Percentiles rank a stretch among this genome's conserved stretches.
These are phyloP conservation scores for Aythya baeri DNA, from an alignment of 2,113 vertebrate species.

Conservation along the genomic window DNA sequence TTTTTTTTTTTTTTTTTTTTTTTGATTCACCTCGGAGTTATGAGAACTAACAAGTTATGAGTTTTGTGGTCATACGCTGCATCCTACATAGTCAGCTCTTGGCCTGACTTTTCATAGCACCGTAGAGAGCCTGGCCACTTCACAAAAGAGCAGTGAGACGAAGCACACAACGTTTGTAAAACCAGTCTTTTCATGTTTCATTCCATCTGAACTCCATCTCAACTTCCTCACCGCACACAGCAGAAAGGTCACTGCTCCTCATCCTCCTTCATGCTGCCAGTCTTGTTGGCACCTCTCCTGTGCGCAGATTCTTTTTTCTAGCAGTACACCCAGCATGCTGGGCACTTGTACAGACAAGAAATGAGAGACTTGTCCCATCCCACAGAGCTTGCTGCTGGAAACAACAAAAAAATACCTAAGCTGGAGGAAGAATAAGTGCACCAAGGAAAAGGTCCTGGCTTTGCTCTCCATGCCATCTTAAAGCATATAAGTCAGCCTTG, in stretches of 20 bases:
- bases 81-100: not conserved
- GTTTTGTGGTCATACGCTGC: not conserved
- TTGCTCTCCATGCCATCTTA: not conserved
- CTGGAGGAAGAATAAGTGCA: not conserved
- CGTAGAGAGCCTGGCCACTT: not conserved
- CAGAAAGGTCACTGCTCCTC: not conserved
- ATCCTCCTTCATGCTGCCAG: not conserved
- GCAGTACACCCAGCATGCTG: not conserved
- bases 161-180: not conserved
- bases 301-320: not conserved
- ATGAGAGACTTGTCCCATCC: not conserved
- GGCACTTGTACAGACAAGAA: slow-evolving; percentile 34
- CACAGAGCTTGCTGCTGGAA: slow-evolving; percentile 11
- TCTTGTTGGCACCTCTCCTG: slow-evolving; percentile 2
- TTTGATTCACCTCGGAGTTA: not conserved
- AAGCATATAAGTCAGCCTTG: not conserved
- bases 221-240: not conserved
- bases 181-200: not conserved
- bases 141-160: not conserved
- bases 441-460: not conserved
- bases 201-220: not conserved
- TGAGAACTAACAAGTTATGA: not conserved
- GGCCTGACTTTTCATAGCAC: not conserved
- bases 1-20: not conserved
- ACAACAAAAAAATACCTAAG: not conserved